Conservation (phyloP, 2,113 vertebrate species). For the human (Homo sapiens) region DNA sequence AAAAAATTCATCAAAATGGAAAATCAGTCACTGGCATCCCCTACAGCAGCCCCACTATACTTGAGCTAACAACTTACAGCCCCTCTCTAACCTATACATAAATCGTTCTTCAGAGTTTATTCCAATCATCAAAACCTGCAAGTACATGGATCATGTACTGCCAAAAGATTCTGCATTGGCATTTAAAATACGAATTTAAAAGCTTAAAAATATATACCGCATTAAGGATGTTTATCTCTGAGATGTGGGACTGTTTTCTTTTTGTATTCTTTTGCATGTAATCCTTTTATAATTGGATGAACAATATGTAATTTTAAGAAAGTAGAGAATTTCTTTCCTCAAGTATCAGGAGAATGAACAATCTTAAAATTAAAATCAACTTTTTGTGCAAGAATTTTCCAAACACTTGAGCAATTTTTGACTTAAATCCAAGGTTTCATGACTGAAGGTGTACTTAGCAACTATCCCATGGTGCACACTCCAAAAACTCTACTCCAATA, state of each 20-base stretch:
- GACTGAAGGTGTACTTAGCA: not conserved
- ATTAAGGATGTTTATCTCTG: not conserved
- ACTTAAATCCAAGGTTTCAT: not conserved
- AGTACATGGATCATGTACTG: no score
- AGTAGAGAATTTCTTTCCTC: not conserved
- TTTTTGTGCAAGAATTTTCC: not conserved
- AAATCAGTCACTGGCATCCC: not conserved
- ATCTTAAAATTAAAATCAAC: not conserved
- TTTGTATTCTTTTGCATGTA: not conserved
- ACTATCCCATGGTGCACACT: accelerated
- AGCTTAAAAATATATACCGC: not conserved
- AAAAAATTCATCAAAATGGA: not conserved
- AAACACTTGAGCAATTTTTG: not conserved
- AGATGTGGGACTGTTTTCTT: not conserved
- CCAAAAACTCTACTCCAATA: accelerated
- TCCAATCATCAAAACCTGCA: not conserved
- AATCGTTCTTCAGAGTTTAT: not conserved
- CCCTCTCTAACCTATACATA: not conserved
- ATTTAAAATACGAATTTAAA: not conserved
- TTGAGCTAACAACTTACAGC: not conserved
- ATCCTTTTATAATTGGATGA: not conserved
- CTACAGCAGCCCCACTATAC: accelerated
- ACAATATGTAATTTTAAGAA: not conserved
- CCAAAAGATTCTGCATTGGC: not conserved
- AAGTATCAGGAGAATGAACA: not conserved